Base-by-base conservation (phyloP, 2,113 vertebrate species). In the Scomber scombrus region DNA sequence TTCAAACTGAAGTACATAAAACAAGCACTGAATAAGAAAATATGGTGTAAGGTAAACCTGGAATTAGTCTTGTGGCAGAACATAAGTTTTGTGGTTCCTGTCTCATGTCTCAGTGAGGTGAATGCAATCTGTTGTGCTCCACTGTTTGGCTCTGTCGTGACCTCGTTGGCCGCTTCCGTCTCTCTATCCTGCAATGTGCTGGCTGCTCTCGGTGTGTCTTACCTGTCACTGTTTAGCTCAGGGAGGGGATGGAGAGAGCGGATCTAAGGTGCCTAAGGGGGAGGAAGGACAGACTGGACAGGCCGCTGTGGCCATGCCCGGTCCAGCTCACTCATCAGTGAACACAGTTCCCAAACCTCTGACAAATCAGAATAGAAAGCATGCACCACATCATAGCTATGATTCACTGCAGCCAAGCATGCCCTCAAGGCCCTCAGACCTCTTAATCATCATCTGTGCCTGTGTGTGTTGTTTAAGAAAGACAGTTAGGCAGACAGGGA, bases 361-460 rank as follows among this genome's bases (percentile, higher is more conserved):
- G 93, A 94, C 92, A 93, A 90, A 93, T 91, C 80, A 85, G 89
- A 93, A 86, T 89, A 84, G 91, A 92, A 93, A 88, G 88, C 90
- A 91, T 86, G 71, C 86, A 72, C 58, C 81, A 91, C 91, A 92
- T 93, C 91, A 92, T 72, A 67, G 85, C 85, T 79, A 71, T 94
- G 93, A 95, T 87, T 95, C 93, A 94, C 84, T 76, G 66, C 81
- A 71, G 89, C 89, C 75, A 75, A 89, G 85, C 50, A 11, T 80
- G 76, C 77, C 85, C 89, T 55, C 75, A 82, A 86, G 89, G 80
- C 81, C 87, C 79, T 81, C 75, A 63, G 80, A 88, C 72, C 81
- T 89, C 91, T 88, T 93, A 92, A 90, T 94, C 90, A 93, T 90
- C 76, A 3, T 78, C 67, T 79, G 72, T 46, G 77, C 54, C 29